phyloP scores from a whole-genome alignment of 2,888 invertebrate genomes.

The Lithophane semibrunnea region DNA sequence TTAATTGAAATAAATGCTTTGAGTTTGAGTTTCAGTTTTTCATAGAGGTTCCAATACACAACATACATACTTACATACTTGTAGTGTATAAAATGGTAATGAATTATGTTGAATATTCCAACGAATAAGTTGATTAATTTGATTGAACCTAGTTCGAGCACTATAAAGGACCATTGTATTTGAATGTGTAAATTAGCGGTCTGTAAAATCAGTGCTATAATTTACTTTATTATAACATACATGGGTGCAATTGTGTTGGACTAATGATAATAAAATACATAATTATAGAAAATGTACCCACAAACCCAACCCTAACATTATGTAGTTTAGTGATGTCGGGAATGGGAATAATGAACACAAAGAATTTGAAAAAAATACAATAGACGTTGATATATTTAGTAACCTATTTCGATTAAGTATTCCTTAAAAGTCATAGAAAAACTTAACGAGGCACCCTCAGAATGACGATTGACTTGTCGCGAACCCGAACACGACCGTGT shows the following conservation, averaged over 20 bases:
- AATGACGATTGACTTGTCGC: no score
- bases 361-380: neutral
- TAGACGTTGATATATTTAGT: no score
- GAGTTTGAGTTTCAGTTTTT: no score
- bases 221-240: conserved; percentile 25
- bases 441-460: no score
- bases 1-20: no score
- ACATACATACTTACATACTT: neutral
- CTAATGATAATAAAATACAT: conserved; percentile 33
- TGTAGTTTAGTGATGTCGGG: neutral
- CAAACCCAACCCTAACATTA: conserved; percentile 1
- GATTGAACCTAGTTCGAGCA: conserved; percentile 40
- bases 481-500: no score
- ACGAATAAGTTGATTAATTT: conserved; percentile 64
- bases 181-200: conserved; percentile 47
- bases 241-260: neutral
- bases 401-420: no score
- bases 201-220: conserved; percentile 33
- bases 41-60: no score
- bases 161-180: conserved; percentile 30
- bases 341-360: neutral
- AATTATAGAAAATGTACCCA: conserved; percentile 32
- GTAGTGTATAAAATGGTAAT: conserved; percentile 29
- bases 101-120: conserved; percentile 51
- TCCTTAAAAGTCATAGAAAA: no score